Evolutionary conservation across 2,797 vertebrate species (phyloP), one percentile per base, ranked within the genome.

Genomic region (Cyprinodon diabolis): DNA sequence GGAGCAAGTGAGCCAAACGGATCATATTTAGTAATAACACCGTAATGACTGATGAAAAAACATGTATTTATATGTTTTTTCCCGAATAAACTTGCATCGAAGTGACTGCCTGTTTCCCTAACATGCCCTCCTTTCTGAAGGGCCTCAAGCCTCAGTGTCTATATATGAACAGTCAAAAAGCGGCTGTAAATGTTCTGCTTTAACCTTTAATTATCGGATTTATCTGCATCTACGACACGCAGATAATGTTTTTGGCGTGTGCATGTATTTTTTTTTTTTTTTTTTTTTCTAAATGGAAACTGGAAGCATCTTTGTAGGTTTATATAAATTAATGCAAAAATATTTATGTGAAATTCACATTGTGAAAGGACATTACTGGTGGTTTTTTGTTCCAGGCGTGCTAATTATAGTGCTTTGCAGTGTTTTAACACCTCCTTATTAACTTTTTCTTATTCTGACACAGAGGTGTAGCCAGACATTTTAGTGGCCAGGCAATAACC

Each of bases 131-230:
- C 78, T 69, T 43, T 69, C 80, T 86, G 83, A 78, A 67, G 89
- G 91, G 90, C 93, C 92, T 90, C 71, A 69, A 85, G 85, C 88
- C 89, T 91, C 55, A 65, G n/a, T 74, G 70, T 9, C 77, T 25
- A 60, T 84, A 91, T 51, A 7, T 80, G 84, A 91, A 65, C 78
- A 79, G 37, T 69, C 10, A 23, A 6, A 62, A 67, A 81, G 69
- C 67, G 75, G 9, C 56, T 77, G 74, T 74, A 51, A 43, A 77
- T 76, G 79, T 75, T 54, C 68, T 12, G 48, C 73, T 43, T 43
- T 8, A 21, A 65, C 74, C 9, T 51, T 1, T 58, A 15, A 13
- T 74, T 84, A 72, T 74, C 35, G 4, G 60, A 25, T 13, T 0
- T 1, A 73, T 76, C 68, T 66, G n/a, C 48, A 56, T 63, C 49